Evolutionary conservation across 2,797 vertebrate genomes (phyloP), one percentile per base, ranked within the genome.

Genomic region (Sparus aurata): DNA sequence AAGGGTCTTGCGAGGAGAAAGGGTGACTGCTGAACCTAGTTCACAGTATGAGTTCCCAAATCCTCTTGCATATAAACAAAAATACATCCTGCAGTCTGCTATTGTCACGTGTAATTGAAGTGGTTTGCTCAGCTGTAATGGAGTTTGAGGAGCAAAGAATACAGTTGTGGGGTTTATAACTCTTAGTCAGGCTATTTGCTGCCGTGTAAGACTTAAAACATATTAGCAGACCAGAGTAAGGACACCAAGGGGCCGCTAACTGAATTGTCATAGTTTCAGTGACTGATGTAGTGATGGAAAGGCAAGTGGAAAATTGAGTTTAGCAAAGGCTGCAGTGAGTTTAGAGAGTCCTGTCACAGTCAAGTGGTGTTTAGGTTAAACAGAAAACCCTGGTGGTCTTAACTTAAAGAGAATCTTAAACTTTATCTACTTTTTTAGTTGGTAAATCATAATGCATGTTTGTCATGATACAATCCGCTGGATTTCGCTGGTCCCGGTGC

Each of bases 181-280:
- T 41, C 7, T 59, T 46, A 47, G 50, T 71, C 15, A 15, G 12
- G 10, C 15, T 10, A 38, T 38, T 10, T 54, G 55, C 64, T 74
- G 85, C 73, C 73, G 86, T 85, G 80, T 76, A 54, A 58, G 34
- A 38, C 34, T 38, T 38, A 10, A 38, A 38, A 38, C 34, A 38
- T 38, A 38, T 38, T 38, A 38, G 34, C 34, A 38, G 34, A 38
- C 34, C 34, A 10, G 9, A 38, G 34, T 9, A 10, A 38, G 34
- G 30, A 7, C 30, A 6, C 5, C 6, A 8, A 34, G 30, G 30
- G 30, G 30, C 30, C 6, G 6, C 30, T 34, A 34, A 34, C 30
- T 38, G 34, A 38, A 34, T 10, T 10, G 34, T 38, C 34, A 38
- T 38, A 22, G 49, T 50, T 18, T 82, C 79, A 23, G 50, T 54